Evolutionary conservation across 1,140 invertebrate species (phyloP).

Genomic region (Zelostemma sp.): DNA sequence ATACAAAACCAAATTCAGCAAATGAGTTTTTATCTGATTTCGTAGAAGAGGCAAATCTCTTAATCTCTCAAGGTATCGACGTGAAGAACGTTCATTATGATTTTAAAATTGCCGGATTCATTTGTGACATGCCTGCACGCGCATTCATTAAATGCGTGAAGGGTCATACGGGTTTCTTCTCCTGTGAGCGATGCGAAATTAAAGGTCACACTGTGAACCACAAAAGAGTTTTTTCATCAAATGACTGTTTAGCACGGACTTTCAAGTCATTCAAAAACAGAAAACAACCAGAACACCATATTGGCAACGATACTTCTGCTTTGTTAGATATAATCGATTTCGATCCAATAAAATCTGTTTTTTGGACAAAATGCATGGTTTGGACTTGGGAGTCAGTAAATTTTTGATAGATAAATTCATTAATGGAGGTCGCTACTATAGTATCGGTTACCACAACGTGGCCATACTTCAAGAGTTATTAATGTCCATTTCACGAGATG

Average conservation of each 20-base stretch:
- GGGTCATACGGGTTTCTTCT: too few relatives aligned
- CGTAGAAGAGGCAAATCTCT: constrained; percentile 3
- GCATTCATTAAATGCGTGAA: constrained; percentile 10
- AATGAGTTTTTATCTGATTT: constrained; percentile 11
- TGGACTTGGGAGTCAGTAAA: constrained; percentile 16
- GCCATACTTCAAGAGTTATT: too few relatives aligned
- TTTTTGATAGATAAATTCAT: constrained; percentile 11
- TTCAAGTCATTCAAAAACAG: constrained; percentile 14
- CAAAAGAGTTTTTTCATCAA: constrained; percentile 21
- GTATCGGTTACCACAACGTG: background rate
- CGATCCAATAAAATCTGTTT: constrained; percentile 22
- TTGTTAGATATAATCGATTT: constrained; percentile 21
- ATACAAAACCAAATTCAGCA: background rate
- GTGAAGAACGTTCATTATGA: constrained; percentile 5
- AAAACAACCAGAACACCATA: constrained; percentile 21
- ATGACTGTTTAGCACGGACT: constrained; percentile 14
- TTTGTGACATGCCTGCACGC: constrained; percentile 14
- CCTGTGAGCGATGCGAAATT: constrained; percentile 20
- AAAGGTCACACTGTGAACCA: constrained; percentile 20
- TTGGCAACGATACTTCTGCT: constrained; percentile 4
- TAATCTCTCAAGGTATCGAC: constrained; percentile 1
- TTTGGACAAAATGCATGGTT: constrained; percentile 31
- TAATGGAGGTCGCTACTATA: constrained; percentile 3
- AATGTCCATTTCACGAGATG: constrained; percentile 1
- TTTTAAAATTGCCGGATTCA: constrained; percentile 1